These are phyloP conservation scores for Colostygia pectinataria DNA, from an alignment of 2,888 invertebrate species.

Conservation along the genomic window DNA sequence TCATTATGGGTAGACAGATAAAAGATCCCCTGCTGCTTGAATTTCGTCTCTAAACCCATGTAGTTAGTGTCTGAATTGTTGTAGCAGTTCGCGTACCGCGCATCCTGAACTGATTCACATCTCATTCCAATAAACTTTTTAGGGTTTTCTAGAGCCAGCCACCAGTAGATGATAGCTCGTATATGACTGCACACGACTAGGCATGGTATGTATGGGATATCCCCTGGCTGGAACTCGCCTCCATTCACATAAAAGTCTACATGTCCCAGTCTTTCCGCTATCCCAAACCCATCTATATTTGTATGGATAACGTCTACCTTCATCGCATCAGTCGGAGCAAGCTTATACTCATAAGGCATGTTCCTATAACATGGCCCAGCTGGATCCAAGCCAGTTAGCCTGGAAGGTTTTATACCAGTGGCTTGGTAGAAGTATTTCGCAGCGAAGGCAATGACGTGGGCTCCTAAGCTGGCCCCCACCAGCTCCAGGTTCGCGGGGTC, in stretches of 20 bases:
- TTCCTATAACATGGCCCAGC: constrained; percentile 71
- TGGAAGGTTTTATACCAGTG: constrained; percentile 61
- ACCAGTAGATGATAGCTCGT: constrained; percentile 63
- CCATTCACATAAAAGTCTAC: constrained; percentile 73
- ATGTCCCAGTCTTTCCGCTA: constrained; percentile 66
- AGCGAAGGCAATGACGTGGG: constrained; percentile 60
- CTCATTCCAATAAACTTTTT: constrained; percentile 65
- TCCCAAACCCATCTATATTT: constrained; percentile 76
- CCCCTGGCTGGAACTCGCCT: constrained; percentile 70
- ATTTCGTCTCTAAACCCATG: constrained; percentile 60
- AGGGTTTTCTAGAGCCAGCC: constrained; percentile 70
- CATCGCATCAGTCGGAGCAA: constrained; percentile 54
- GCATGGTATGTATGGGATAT: constrained; percentile 66
- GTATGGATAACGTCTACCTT: constrained; percentile 68
- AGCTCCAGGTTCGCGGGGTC: constrained; percentile 61
- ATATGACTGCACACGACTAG: constrained; percentile 66
- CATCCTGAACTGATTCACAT: constrained; percentile 66
- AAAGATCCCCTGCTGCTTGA: constrained; percentile 60
- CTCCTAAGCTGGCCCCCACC: constrained; percentile 66
- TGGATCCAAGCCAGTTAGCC: constrained; percentile 69
- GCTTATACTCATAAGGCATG: constrained; percentile 49
- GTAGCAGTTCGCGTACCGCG: constrained; percentile 63
- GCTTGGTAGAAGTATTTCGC: constrained; percentile 61
- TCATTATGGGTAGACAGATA: constrained; percentile 65
- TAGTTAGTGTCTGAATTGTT: constrained; percentile 60